Evolutionary conservation across 1,140 invertebrate genomes (phyloP).

Genomic region (Diorhabda carinulata): DNA sequence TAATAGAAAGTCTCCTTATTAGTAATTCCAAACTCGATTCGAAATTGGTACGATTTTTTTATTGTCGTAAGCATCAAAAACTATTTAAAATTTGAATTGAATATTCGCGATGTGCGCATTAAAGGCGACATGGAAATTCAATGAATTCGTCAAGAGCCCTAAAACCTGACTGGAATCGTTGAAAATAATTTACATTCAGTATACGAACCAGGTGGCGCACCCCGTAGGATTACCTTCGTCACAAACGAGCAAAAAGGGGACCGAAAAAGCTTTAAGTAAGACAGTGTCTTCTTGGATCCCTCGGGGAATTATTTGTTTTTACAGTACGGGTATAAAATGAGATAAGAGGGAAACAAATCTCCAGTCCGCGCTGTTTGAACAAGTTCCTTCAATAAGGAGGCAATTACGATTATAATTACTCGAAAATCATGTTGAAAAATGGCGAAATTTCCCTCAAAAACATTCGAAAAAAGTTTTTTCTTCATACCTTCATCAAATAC

Average conservation of each 20-base stretch:
- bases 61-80: conserved; percentile 6
- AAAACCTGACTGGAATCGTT: conserved; percentile 23
- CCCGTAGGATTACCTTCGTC: conserved; percentile 8
- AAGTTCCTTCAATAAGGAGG: no score
- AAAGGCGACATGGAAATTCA: conserved; percentile 23
- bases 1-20: no score
- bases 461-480: no score
- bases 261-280: background rate
- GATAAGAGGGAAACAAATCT: background rate
- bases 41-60: background rate
- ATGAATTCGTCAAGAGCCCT: conserved; percentile 28
- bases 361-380: no score
- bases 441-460: no score
- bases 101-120: conserved; percentile 22
- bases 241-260: background rate
- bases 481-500: no score
- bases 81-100: conserved; percentile 26
- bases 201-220: background rate
- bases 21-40: no score
- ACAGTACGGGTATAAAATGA: background rate
- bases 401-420: no score
- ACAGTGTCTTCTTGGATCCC: background rate
- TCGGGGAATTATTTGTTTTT: background rate
- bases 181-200: conserved; percentile 22
- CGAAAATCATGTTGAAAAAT: no score